Conservation (phyloP, 2,797 vertebrate genomes). For the Poeciliopsis paucimaculata region DNA sequence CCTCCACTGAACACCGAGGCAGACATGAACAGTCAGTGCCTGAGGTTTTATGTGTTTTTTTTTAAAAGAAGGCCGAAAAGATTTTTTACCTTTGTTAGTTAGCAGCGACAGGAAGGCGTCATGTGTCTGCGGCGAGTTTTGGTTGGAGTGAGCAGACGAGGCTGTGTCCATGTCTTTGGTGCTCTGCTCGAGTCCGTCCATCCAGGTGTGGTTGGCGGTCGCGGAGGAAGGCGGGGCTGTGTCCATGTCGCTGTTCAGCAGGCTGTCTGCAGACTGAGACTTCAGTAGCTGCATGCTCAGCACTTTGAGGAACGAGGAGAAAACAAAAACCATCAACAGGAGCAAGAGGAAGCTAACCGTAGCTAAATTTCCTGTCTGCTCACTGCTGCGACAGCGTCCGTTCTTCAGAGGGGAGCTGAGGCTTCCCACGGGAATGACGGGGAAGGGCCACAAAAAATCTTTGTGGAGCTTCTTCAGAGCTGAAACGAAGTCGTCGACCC, state of each 20-base stretch:
- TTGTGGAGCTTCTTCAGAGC: constrained; percentile 93
- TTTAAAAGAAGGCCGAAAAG: neutral
- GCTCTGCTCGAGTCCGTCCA: constrained; percentile 81
- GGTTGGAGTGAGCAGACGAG: constrained; percentile 83
- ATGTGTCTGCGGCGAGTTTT: constrained; percentile 90
- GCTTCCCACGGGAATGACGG: constrained; percentile 88
- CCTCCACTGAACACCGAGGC: constrained; percentile 83
- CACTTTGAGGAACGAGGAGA: constrained; percentile 58
- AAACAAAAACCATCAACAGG: neutral
- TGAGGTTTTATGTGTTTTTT: no score
- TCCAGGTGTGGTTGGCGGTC: constrained; percentile 87
- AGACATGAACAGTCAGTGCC: neutral
- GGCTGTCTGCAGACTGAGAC: constrained; percentile 91
- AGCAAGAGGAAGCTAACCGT: neutral
- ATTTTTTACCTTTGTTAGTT: constrained; percentile 88
- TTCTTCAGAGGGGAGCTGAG: constrained; percentile 94
- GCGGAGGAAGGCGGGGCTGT: constrained; percentile 74
- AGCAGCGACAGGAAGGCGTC: constrained; percentile 96
- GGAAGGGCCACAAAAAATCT: constrained; percentile 97
- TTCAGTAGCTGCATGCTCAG: constrained; percentile 89
- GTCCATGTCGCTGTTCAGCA: constrained; percentile 90
- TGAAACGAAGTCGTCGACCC: constrained; percentile 92
- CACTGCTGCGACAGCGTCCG: constrained; percentile 90
- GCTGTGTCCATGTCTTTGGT: constrained; percentile 87
- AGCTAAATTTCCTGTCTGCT: neutral